Base-by-base conservation (phyloP, 2,888 invertebrate genomes). In the Heliconius charithonia region DNA sequence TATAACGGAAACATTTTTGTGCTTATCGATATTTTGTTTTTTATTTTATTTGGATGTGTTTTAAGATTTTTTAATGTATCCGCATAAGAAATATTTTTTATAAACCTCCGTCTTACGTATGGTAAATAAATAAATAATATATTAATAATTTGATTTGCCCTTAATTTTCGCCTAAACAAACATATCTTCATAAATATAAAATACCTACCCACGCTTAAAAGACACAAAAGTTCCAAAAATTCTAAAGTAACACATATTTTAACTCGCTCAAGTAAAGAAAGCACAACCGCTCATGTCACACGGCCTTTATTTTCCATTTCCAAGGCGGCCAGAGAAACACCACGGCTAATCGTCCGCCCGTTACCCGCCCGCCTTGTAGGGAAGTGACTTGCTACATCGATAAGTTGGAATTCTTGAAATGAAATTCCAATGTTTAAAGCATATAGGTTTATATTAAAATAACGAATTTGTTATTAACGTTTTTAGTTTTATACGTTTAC, bases 251-350 rank as follows among this genome's bases (percentile, higher is more conserved):
- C 25, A 56, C 25, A 71, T 84, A 83, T 85, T 82, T 82, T 32
- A 29, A 83, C 85, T 87, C 62, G 84, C 84, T 41, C 76, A 10
- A 84, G 67, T 79, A 72, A 82, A 75, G 75, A 70, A 77, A 66
- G 80, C 79, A 79, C 78, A 76, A 78, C 85, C 84, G 87, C 84
- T 87, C 88, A 86, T 91, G 93, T 92, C 91, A 90, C 88, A 88
- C 84, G 86, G 90, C 90, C 90, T 93, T 92, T 94, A 93, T 94
- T 93, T 93, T 93, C 94, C 93, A 93, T 94, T 92, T 93, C 91
- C 90, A 91, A 91, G 92, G 90, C 90, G 89, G 87, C 84, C 87
- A 87, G 89, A 88, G 92, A 89, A 91, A 92, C 92, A 90, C 90
- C 90, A 86, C 90, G 87, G 92, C 93, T 93, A 93, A 93, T 94